Percentiles rank a stretch among this genome's conserved stretches.
Evolutionary conservation across 2,797 vertebrate genomes (phyloP).

Genomic region (Allobates femoralis): DNA sequence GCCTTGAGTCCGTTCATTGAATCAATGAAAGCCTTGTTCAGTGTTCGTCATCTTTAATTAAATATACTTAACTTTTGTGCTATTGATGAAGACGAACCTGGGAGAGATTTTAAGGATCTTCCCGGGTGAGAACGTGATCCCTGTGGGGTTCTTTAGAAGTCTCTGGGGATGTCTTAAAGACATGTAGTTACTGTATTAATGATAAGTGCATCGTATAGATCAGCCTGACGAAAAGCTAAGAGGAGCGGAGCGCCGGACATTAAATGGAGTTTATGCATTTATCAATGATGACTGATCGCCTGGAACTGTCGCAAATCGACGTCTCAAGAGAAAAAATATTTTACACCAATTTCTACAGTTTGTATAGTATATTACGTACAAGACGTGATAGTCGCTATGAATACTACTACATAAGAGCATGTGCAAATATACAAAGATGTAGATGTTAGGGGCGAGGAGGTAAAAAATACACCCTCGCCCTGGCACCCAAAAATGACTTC

Average conservation of each 20-base stretch:
- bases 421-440: no score
- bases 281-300: constrained; percentile 7
- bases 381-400: not conserved
- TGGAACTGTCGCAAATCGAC: not conserved
- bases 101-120: constrained; percentile 40
- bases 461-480: no score
- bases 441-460: no score
- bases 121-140: constrained; percentile 24
- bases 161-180: constrained; percentile 49
- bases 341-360: not conserved
- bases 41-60: constrained; percentile 56
- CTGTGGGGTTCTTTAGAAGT: constrained; percentile 32
- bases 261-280: constrained; percentile 11
- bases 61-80: constrained; percentile 51
- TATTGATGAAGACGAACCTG: constrained; percentile 33
- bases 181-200: constrained; percentile 44
- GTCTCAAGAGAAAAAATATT: not conserved
- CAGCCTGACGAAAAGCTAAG: constrained; percentile 32
- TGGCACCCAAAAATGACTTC: no score
- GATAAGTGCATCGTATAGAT: constrained; percentile 61
- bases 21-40: constrained; percentile 50
- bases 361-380: not conserved
- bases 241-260: not conserved
- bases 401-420: no score
- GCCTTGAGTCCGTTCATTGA: constrained; percentile 34